Evolutionary conservation across 2,113 vertebrate species (phyloP), one percentile per base, ranked within the genome.

Genomic region (Empidonax alnorum): DNA sequence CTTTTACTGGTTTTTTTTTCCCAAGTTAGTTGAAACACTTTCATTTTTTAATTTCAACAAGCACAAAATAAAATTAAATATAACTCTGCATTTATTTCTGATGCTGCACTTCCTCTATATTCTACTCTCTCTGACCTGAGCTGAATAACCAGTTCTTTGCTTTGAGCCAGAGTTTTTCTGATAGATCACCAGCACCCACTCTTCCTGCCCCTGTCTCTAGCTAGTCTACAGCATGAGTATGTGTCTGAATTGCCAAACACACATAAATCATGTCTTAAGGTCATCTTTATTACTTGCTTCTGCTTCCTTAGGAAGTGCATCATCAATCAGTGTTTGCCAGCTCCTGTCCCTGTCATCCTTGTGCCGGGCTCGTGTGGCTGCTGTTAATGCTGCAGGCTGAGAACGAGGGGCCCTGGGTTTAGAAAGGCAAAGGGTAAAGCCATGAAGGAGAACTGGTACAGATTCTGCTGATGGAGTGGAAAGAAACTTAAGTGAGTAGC

Each of bases 221-320:
- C 39, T 44, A 20, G 49, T 52, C 66, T 80, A 68, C 59, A 76
- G 81, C 1, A 6, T 22, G 33, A 49, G 21, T 16, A 9, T 80
- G 90, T 75, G 28, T 79, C 78, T 95, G 71, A 81, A 77, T 73
- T 89, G 56, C 87, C 96, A 86, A 94, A 81, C 77, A 46, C 77
- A 68, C 68, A 96, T 90, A 95, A 97, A 97, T 95, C 76, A 82
- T 46, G 17, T 65, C 73, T 46, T 68, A 73, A 89, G 95, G 93
- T 95, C 81, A 67, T 93, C 80, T 92, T 95, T 96, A 95, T 97
- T 94, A 95, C 89, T 95, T 35, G 80, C 55, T 96, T 79, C 83
- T 85, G 93, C 94, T 97, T 93, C 50, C 91, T 91, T 73, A 78
- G 91, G 93, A 94, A 85, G 94, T 31, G 65, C 39, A 12, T 77